Evolutionary conservation across 2,888 invertebrate species (phyloP), one percentile per base, ranked within the genome.

Genomic region (Cosmia pyralina): DNA sequence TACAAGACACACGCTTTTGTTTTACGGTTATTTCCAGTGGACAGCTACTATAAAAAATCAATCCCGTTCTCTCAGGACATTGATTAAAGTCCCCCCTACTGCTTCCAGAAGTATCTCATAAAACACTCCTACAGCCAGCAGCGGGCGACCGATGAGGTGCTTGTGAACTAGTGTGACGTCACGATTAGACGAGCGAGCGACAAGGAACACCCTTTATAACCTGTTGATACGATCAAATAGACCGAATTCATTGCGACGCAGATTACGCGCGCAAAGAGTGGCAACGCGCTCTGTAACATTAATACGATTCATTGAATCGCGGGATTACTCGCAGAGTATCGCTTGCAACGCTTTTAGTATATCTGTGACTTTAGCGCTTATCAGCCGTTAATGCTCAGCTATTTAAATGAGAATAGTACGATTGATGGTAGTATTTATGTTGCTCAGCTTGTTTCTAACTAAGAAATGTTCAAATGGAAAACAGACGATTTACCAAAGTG

Each of bases 141-240:
- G 63, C 55, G 55, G 22, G 68, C 0, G 59, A 58, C 41, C 53
- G 46, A 55, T 22, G 69, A 64, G 55, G 41, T 17, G 53, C 38
- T 50, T 34, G 48, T 34, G 17, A 71, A 74, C 63, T 67, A 58
- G 7, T 15, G 57, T 48, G 66, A 60, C 75, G 77, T 57, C 66
- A 81, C 60, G 15, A 46, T 11, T 44, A 57, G 46, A 34, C 60
- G 44, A 38, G 55, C 28, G 46, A n/a, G 38, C 53, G 34, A 34
- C 53, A 76, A 75, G 66, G 82, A 72, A 72, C 67, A 69, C 66
- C 73, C 83, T 84, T 69, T 85, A 79, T 85, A 86, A 85, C 85
- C 83, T 87, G 85, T 85, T 85, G 87, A 86, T 85, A 85, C 78
- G 78, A 87, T 85, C 87, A 79, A 79, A 79, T 78, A 63, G 76